phyloP scores from a whole-genome alignment of 2,888 invertebrate species.

The Stegophylla sp. region DNA sequence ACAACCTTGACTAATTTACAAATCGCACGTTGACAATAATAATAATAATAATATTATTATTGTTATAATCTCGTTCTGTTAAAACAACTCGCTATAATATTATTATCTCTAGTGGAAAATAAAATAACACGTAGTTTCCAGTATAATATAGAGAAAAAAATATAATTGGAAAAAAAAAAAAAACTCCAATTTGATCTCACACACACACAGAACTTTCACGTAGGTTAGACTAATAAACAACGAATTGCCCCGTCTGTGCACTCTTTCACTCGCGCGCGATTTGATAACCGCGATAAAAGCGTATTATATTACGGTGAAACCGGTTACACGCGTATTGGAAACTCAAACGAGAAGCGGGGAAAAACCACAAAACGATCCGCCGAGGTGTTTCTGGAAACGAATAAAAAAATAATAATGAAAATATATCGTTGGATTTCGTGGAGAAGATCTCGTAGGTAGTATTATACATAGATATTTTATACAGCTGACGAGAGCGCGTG shows the following conservation, averaged over 20 bases:
- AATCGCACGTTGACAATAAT: slow-evolving; percentile 4
- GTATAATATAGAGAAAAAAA: too few species aligned
- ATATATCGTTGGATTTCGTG: too few species aligned
- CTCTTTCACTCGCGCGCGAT: background rate
- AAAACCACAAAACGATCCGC: background rate
- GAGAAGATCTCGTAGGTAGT: too few species aligned
- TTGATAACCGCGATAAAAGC: background rate
- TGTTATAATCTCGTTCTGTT: background rate
- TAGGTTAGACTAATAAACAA: background rate
- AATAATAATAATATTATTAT: too few species aligned
- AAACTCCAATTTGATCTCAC: background rate
- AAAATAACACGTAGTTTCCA: too few species aligned
- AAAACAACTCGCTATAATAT: background rate
- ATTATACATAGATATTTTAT: too few species aligned
- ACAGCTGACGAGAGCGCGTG: background rate
- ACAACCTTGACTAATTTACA: slow-evolving; percentile 47
- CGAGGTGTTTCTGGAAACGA: background rate
- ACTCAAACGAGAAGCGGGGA: background rate
- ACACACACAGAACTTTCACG: slow-evolving; percentile 21
- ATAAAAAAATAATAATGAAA: too few species aligned
- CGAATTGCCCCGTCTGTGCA: background rate
- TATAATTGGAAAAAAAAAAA: slow-evolving; percentile 32
- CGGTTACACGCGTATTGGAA: background rate
- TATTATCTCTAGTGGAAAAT: background rate
- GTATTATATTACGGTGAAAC: slow-evolving; percentile 4